phyloP scores from a whole-genome alignment of 1,140 invertebrate genomes.

The Panonychus citri region DNA sequence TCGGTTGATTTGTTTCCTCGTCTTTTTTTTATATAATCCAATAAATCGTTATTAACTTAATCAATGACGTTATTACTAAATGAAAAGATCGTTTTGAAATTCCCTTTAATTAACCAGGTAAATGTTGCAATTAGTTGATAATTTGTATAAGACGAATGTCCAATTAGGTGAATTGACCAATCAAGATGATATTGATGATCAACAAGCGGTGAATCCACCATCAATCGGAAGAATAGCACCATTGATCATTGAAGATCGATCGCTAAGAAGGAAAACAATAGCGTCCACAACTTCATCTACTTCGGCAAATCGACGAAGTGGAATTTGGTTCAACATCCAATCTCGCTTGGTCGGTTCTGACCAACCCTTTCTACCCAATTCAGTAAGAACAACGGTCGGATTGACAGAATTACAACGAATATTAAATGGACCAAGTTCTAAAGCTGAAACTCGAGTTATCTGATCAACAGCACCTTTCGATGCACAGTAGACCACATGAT shows the following conservation, averaged over 20 bases:
- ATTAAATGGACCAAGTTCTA: slow-evolving; percentile 47
- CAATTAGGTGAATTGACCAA: too few relatives aligned
- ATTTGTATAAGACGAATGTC: too few relatives aligned
- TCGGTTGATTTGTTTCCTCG: too few relatives aligned
- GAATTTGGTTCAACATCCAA: slow-evolving; percentile 50
- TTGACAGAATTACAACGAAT: slow-evolving; percentile 73
- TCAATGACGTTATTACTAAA: too few relatives aligned
- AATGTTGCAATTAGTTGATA: neutral
- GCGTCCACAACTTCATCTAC: slow-evolving; percentile 58
- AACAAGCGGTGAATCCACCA: slow-evolving; percentile 36
- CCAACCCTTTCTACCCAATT: slow-evolving; percentile 62
- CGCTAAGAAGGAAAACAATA: slow-evolving; percentile 53
- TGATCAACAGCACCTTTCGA: slow-evolving; percentile 37
- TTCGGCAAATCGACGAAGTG: slow-evolving; percentile 41
- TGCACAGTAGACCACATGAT: slow-evolving; percentile 48
- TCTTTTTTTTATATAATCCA: too few relatives aligned
- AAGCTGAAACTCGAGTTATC: slow-evolving; percentile 42
- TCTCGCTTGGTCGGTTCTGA: slow-evolving; percentile 43
- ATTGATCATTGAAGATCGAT: slow-evolving; percentile 51
- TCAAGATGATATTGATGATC: too few relatives aligned
- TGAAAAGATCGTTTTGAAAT: too few relatives aligned
- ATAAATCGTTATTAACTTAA: too few relatives aligned
- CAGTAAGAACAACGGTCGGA: slow-evolving; percentile 70
- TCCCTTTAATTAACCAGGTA: too few relatives aligned
- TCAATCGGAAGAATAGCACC: slow-evolving; percentile 52